A percentile compares a stretch with the other conserved stretches of the same genome.
phyloP scores from a whole-genome alignment of 2,888 invertebrate species.

The Acleris holmiana region DNA sequence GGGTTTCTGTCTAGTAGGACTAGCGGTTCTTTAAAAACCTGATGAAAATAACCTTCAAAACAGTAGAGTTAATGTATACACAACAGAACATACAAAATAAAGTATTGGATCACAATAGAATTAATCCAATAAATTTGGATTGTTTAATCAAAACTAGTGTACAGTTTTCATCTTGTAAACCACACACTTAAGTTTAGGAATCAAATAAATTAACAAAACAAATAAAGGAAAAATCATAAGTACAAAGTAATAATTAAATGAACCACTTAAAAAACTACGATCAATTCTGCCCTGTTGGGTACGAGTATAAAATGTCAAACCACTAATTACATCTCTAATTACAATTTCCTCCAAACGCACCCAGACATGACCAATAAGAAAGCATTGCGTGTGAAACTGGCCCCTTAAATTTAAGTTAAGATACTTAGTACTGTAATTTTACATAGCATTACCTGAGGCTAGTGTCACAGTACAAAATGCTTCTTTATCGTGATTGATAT shows the following conservation, averaged over 20 bases:
- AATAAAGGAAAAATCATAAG: not conserved
- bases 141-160: no score
- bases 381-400: slow-evolving; percentile 20
- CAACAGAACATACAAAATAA: no score
- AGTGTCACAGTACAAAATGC: slow-evolving; percentile 45
- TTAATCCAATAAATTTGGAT: no score
- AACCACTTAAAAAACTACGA: slow-evolving; percentile 21
- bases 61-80: no score
- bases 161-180: not conserved
- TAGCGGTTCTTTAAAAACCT: not conserved
- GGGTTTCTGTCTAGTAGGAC: not conserved
- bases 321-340: slow-evolving; percentile 33
- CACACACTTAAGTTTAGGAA: not conserved
- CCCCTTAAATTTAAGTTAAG: slow-evolving; percentile 16
- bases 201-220: not conserved
- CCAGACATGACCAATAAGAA: slow-evolving; percentile 18
- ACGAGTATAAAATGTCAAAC: slow-evolving; percentile 28
- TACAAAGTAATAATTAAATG: slow-evolving; percentile 17
- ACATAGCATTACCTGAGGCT: slow-evolving; percentile 30
- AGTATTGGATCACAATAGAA: no score
- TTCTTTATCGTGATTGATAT: slow-evolving; percentile 51
- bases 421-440: slow-evolving; percentile 15
- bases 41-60: not conserved
- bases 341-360: slow-evolving; percentile 27
- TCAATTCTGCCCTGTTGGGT: slow-evolving; percentile 30